Evolutionary conservation across 2,797 vertebrate species (phyloP).

Genomic region (Platalea minor): DNA sequence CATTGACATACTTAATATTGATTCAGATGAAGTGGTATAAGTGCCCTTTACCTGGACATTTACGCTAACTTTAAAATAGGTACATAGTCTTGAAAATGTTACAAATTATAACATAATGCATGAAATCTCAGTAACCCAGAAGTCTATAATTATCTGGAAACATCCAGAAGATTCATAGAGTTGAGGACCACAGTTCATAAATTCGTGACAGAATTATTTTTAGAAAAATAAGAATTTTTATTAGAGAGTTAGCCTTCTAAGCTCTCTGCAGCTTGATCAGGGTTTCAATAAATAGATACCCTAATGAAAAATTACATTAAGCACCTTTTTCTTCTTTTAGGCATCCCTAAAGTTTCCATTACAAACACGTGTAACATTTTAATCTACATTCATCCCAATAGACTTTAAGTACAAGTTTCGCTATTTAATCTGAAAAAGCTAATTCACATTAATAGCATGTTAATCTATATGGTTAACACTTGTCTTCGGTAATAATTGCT

Average conservation of each 20-base stretch:
- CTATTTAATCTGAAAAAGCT: slow-evolving; percentile 53
- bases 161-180: background rate
- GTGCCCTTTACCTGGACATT: background rate
- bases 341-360: background rate
- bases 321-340: background rate
- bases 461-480: slow-evolving; percentile 63
- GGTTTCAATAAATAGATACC: background rate
- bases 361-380: background rate
- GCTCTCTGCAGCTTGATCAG: background rate
- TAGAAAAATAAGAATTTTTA: background rate
- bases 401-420: slow-evolving; percentile 13
- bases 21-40: background rate
- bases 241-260: background rate
- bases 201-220: background rate
- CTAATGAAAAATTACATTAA: background rate
- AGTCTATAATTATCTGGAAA: background rate
- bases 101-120: background rate
- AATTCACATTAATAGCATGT: slow-evolving; percentile 45
- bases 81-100: background rate
- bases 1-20: background rate
- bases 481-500: slow-evolving; percentile 71
- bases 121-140: background rate
- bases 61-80: background rate
- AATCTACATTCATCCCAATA: background rate
- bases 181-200: background rate